A percentile compares a stretch with the other conserved stretches of the same genome.
phyloP scores from a whole-genome alignment of 92 coral and sea anemone species.

The Epizoanthus illoricatus region DNA sequence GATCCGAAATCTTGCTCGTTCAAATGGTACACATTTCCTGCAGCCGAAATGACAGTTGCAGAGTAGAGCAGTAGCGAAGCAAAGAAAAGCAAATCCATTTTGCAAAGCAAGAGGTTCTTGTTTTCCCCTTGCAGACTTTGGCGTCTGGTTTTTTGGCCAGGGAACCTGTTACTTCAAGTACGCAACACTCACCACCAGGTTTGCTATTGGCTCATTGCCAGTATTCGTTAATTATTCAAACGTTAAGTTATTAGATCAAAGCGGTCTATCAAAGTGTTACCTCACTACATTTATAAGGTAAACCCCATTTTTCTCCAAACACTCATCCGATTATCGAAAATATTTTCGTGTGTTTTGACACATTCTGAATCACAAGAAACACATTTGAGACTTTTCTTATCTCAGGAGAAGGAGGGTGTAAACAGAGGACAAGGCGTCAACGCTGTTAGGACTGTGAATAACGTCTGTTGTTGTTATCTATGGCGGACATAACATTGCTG shows the following conservation, averaged over 20 bases:
- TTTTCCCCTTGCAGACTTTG: conserved; percentile 26
- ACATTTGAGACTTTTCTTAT: too few relatives aligned
- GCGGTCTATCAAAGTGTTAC: conserved; percentile 11
- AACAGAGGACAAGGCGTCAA: too few relatives aligned
- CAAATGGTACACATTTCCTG: conserved; percentile 67
- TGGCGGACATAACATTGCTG: too few relatives aligned
- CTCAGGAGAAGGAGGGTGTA: too few relatives aligned
- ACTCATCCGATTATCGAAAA: conserved; percentile 26
- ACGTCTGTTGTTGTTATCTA: too few relatives aligned
- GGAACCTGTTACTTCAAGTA: conserved; percentile 24
- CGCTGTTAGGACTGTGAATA: too few relatives aligned
- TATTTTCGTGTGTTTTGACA: conserved; percentile 37
- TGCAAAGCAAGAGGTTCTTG: conserved; percentile 19
- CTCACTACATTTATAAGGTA: conserved; percentile 35
- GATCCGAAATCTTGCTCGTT: conserved; percentile 80
- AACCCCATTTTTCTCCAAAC: conserved; percentile 27
- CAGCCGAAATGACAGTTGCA: conserved; percentile 21
- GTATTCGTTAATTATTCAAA: not conserved
- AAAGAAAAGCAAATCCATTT: conserved; percentile 27
- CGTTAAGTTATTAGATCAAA: conserved; percentile 28
- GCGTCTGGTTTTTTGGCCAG: conserved; percentile 13
- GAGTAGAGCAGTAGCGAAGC: conserved; percentile 16
- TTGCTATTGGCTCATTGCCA: conserved; percentile 5
- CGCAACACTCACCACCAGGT: not conserved
- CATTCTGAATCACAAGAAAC: not conserved